Base-by-base conservation (phyloP, 1,140 invertebrate genomes). In the Drosophila persimilis region DNA sequence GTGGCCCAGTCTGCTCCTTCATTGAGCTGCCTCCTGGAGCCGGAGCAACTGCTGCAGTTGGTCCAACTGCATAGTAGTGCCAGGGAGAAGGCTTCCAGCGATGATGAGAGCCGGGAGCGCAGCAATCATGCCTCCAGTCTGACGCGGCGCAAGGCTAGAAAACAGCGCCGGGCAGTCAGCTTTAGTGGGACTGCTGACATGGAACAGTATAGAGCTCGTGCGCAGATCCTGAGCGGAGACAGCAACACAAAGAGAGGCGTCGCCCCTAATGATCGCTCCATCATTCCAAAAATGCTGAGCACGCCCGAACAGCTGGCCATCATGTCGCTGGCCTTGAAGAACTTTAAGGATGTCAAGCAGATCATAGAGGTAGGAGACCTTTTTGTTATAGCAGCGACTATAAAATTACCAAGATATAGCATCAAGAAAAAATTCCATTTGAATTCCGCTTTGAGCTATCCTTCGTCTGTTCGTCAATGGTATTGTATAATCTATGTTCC, bases 341-440 rank as follows among this genome's bases (percentile, higher is more conserved):
- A 90, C 51, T 90, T 90, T 2, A 74, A 74, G n/a, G 89, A 90
- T 70, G 90, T 85, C 13, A 91, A 91, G 51, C 67, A 80, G n/a
- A 91, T 91, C 7, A 90, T 91, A 46, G 76, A 91, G 77, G 90
- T 89, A 46, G 70, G 71, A 50, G 1, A 26, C 6, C 0, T 26
- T 0, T 24, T 3, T 24, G 4, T 24, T 24, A 24, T 24, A 24
- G 0, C 0, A 26, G 5, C 4, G 24, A 24, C 24, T 26, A 26
- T 26, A 26, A 20, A 20, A 20, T 20, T 20, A 1, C 20, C 2
- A 20, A 20, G 20, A 20, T 20, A 20, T 20, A 20, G 20, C 20
- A 20, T 20, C 20, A 1, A 20, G 20, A 20, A 20, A 1, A 20
- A 20, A 20, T 20, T 20, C 20, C 20, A 20, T 20, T 20, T 20